phyloP scores from a whole-genome alignment of 2,113 vertebrate species.

The Hemiscyllium ocellatum region DNA sequence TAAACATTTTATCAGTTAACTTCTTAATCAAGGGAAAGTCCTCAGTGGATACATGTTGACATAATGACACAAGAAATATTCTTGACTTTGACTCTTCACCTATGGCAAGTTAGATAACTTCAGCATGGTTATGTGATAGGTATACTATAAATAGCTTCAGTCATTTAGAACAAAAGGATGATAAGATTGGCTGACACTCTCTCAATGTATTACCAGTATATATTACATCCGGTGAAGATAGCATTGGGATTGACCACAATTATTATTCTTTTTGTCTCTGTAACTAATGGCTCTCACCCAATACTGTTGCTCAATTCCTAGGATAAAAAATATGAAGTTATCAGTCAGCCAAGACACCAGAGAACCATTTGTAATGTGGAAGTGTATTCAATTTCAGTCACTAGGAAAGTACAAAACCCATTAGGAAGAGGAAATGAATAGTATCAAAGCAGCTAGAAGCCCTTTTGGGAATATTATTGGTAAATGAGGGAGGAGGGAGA shows the following conservation, averaged over 20 bases:
- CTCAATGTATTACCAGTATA: not conserved
- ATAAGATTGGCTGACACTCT: not conserved
- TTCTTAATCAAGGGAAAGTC: not conserved
- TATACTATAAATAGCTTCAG: not conserved
- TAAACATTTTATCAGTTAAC: not conserved
- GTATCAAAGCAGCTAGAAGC: not conserved
- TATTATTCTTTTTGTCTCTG: not conserved
- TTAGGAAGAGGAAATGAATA: not conserved
- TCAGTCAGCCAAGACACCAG: not conserved
- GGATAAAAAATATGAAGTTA: not conserved
- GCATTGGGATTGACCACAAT: not conserved
- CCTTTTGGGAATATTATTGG: not conserved
- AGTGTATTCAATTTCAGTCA: not conserved
- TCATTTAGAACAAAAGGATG: not conserved
- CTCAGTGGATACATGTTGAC: not conserved
- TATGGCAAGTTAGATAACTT: not conserved
- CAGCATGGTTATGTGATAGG: not conserved
- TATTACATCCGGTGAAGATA: not conserved
- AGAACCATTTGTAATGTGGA: not conserved
- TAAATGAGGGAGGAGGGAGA: not conserved
- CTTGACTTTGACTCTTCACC: not conserved
- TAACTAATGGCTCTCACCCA: not conserved
- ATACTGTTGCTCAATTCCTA: not conserved
- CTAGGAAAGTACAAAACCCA: not conserved
- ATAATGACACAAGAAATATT: not conserved